These are phyloP conservation scores for Burhinus oedicnemus DNA, from an alignment of 2,113 vertebrate genomes.

Conservation along the genomic window DNA sequence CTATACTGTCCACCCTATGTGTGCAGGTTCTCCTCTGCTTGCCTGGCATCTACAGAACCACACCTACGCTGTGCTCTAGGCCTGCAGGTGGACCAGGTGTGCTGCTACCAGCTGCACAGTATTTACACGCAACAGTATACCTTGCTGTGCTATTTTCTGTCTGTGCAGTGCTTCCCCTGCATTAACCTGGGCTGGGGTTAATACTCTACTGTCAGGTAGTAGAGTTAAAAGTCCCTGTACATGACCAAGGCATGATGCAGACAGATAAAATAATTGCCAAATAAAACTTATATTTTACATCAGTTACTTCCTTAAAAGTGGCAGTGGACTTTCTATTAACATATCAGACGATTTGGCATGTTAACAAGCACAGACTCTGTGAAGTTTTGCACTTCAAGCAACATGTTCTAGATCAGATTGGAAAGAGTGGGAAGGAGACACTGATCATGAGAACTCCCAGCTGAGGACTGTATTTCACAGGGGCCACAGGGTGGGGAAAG, in stretches of 20 bases:
- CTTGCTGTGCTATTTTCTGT: neutral
- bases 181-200: neutral
- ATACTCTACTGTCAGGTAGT: neutral
- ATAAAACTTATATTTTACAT: neutral
- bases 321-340: neutral
- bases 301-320: neutral
- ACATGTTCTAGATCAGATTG: neutral
- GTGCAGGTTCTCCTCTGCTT: neutral
- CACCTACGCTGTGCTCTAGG: neutral
- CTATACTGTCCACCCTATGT: neutral
- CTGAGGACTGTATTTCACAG: neutral
- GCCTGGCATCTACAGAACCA: neutral
- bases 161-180: neutral
- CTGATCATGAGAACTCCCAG: neutral
- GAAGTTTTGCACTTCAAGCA: neutral
- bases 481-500: neutral
- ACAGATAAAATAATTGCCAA: neutral
- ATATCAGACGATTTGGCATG: neutral
- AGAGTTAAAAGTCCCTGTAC: neutral
- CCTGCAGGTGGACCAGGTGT: neutral
- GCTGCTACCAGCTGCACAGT: neutral
- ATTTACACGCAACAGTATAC: neutral
- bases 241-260: neutral
- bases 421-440: neutral
- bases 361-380: neutral